phyloP scores from a whole-genome alignment of 2,797 vertebrate genomes.

The Vespertilio murinus region DNA sequence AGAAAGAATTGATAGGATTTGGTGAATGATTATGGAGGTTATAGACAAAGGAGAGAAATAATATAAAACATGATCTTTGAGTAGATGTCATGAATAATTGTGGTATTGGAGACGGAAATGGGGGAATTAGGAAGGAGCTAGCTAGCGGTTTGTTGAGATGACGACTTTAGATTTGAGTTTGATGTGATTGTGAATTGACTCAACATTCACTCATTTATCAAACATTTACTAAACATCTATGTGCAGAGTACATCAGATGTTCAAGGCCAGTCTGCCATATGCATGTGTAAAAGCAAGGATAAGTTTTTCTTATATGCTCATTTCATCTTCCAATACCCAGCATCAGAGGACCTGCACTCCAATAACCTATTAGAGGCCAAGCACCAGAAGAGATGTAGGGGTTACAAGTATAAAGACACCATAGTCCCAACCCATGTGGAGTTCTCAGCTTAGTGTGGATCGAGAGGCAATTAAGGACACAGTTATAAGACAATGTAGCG shows the following conservation, averaged over 20 bases:
- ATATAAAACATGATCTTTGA: constrained; percentile 10
- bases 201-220: constrained; percentile 14
- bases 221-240: background rate
- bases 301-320: no score
- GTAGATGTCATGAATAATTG: constrained; percentile 22
- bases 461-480: background rate
- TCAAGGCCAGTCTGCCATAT: no score
- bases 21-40: background rate
- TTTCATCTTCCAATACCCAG: no score
- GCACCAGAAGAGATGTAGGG: background rate
- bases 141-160: background rate
- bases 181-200: background rate
- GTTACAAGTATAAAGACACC: background rate
- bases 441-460: background rate
- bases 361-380: background rate
- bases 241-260: no score
- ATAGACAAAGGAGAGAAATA: background rate
- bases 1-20: constrained; percentile 6
- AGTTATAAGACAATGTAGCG: background rate
- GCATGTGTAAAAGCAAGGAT: no score
- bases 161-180: constrained; percentile 20
- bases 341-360: no score
- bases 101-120: background rate
- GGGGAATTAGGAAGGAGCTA: background rate
- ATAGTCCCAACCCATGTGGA: background rate